A percentile compares a stretch with the other conserved stretches of the same genome.
Conservation (phyloP, 64 coral and sea anemone species). For the Pocillopora damicornis region DNA sequence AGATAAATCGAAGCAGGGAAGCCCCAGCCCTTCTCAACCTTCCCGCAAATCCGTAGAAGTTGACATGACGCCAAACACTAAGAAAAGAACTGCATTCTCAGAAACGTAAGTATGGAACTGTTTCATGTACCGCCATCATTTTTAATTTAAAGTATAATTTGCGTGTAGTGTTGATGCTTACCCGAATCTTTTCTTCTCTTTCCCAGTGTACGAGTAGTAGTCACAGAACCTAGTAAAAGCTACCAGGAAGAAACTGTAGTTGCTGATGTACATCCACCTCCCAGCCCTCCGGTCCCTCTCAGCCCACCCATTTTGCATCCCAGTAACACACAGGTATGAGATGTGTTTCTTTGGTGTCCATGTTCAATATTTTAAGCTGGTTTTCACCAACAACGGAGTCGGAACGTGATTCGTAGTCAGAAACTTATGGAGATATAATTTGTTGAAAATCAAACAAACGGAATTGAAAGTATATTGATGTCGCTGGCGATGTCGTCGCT, state of each 20-base stretch:
- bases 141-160: background rate
- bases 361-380: background rate
- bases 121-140: background rate
- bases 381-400: too few species aligned
- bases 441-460: background rate
- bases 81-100: slow-evolving; percentile 35
- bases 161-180: too few species aligned
- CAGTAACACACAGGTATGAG: background rate
- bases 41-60: background rate
- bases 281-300: background rate
- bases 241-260: slow-evolving; percentile 2
- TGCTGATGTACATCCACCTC: slow-evolving; percentile 8
- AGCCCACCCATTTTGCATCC: background rate
- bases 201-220: slow-evolving; percentile 20
- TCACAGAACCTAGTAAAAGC: slow-evolving; percentile 4
- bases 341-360: background rate
- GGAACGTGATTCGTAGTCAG: too few species aligned
- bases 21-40: background rate
- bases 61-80: slow-evolving; percentile 12
- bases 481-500: too few species aligned
- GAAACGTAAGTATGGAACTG: slow-evolving; percentile 22
- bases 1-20: background rate
- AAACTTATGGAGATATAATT: background rate
- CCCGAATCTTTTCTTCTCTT: background rate
- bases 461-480: background rate